These are phyloP conservation scores for Lithophane socia DNA, from an alignment of 2,888 invertebrate genomes.

Conservation along the genomic window DNA sequence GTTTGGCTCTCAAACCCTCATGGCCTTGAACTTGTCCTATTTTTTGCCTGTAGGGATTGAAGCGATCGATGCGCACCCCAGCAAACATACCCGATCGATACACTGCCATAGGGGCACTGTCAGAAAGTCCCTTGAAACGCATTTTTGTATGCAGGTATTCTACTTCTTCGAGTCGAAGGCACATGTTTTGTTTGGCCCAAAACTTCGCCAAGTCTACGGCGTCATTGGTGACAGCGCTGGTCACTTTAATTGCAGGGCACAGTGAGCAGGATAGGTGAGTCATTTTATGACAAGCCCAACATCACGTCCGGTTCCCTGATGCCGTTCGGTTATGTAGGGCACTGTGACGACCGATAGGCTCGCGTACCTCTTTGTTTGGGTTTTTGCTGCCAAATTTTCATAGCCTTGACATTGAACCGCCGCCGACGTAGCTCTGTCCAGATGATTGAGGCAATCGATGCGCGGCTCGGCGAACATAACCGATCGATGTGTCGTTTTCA, in stretches of 20 bases:
- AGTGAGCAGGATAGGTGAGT: too few species aligned
- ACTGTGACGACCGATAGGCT: neutral
- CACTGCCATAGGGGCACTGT: neutral
- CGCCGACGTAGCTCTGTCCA: neutral
- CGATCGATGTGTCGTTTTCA: neutral
- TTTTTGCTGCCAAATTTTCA: neutral
- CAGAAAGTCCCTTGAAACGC: neutral
- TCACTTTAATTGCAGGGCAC: neutral
- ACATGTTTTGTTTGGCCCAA: neutral
- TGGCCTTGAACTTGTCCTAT: conserved; percentile 16
- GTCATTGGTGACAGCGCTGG: neutral
- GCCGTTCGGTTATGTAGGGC: neutral
- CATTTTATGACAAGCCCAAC: neutral
- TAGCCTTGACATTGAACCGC: neutral
- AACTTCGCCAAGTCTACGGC: neutral
- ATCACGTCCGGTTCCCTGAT: neutral
- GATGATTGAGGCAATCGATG: neutral
- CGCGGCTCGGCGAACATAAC: neutral
- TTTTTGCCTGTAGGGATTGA: neutral
- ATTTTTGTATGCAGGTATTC: neutral
- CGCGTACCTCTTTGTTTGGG: neutral
- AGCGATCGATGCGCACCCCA: conserved; percentile 7
- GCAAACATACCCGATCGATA: neutral
- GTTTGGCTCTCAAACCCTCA: neutral
- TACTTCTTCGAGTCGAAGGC: neutral